Base-by-base conservation (phyloP, 2,797 vertebrate genomes). In the Liasis olivaceus region DNA sequence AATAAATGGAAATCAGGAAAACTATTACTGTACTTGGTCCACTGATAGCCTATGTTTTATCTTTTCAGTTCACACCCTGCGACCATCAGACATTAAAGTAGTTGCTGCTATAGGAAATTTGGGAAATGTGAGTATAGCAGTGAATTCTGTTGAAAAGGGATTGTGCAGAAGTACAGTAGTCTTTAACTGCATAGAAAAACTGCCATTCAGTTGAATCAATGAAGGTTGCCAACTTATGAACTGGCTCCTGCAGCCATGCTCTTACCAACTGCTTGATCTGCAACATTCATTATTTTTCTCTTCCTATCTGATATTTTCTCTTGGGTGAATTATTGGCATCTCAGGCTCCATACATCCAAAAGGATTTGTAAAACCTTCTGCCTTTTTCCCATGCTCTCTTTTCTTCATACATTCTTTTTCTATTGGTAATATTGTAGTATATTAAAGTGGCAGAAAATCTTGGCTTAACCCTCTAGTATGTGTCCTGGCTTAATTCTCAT, bases 41-140 rank as follows among this genome's bases (percentile, higher is more conserved):
- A 92, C 0, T 2, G 47, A 15, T 24, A 87, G 0, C 90, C 89
- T 93, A 95, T 94, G 20, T 58, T 58, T 94, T 96, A 60, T 92
- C 92, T 94, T 91, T 89, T 63, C 95, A 98, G 98, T 97, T 94
- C 98, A 98, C 85, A 66, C 96, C 51, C 91, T 98, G 95, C 97
- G 90, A 28, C 98, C 98, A 58, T 95, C 95, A 87, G 97, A 98
- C 93, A 96, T 98, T 93, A 98, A 97, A 95, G 85, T 92, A 54
- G 93, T 98, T 54, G 92, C 97, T 87, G 96, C 96, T 91, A 96
- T 98, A 92, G 97, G 97, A 92, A 96, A 84, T 63, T 92, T 97
- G 88, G 96, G 95, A 92, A 93, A 36, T 54, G 98, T 98, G 94
- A 98, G 98, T 98, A 96, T 85, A 22, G 91, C 62, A 0, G 0